phyloP scores from a whole-genome alignment of 2,888 invertebrate species.

The Dascillus cervinus region DNA sequence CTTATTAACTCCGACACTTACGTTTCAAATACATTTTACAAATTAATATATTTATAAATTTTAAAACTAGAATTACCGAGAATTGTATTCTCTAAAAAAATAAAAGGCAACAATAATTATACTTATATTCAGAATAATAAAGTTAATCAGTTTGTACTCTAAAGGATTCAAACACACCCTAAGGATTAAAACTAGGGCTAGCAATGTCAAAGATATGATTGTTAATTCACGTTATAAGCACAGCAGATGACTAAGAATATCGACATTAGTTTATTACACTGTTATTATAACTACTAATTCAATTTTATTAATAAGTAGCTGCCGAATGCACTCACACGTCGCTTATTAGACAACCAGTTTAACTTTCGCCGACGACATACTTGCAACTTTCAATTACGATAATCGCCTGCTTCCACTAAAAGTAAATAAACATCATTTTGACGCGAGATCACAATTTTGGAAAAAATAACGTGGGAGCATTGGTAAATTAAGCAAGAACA shows the following conservation, averaged over 20 bases:
- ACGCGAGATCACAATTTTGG: too few species aligned
- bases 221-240: slow-evolving; percentile 37
- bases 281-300: slow-evolving; percentile 7
- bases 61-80: slow-evolving; percentile 19
- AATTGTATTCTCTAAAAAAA: slow-evolving; percentile 23
- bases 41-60: slow-evolving; percentile 14
- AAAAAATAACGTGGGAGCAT: too few species aligned
- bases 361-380: too few species aligned
- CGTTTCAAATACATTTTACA: slow-evolving; percentile 12
- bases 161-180: slow-evolving; percentile 25
- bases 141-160: slow-evolving; percentile 40
- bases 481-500: too few species aligned
- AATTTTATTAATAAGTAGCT: slow-evolving; percentile 5
- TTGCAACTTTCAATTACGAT: too few species aligned
- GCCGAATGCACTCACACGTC: too few species aligned
- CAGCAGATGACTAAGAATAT: slow-evolving; percentile 29
- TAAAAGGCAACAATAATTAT: slow-evolving; percentile 19
- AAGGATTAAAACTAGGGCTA: slow-evolving; percentile 25
- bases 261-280: slow-evolving; percentile 28
- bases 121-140: slow-evolving; percentile 22
- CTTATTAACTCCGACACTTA: too few species aligned
- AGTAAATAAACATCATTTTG: too few species aligned
- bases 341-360: too few species aligned
- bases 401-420: too few species aligned
- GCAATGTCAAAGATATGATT: slow-evolving; percentile 37